Conservation (phyloP, 2,888 invertebrate species). For the Ectobius pallidus region DNA sequence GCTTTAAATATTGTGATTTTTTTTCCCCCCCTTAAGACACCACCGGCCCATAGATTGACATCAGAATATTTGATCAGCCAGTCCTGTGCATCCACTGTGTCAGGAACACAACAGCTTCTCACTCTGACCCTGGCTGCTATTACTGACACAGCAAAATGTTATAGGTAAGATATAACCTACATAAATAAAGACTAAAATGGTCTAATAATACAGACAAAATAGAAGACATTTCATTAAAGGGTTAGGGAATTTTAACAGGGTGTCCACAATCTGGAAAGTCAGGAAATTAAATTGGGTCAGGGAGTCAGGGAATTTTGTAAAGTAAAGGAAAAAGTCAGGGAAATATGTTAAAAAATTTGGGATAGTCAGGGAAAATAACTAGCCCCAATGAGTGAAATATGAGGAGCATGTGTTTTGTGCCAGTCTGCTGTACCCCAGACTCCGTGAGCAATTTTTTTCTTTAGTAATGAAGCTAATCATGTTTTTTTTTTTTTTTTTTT, state of each 20-base stretch:
- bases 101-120: constrained; percentile 61
- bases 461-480: too few relatives aligned
- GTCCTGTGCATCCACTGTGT: constrained; percentile 61
- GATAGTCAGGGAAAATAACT: too few relatives aligned
- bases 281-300: background rate
- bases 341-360: too few relatives aligned
- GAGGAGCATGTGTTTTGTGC: background rate
- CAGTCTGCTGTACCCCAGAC: background rate
- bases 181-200: background rate
- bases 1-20: background rate
- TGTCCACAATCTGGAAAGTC: too few relatives aligned
- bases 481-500: too few relatives aligned
- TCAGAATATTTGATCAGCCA: constrained; percentile 56
- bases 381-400: too few relatives aligned
- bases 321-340: too few relatives aligned
- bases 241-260: background rate
- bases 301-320: too few relatives aligned
- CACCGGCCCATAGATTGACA: background rate
- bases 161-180: constrained; percentile 43
- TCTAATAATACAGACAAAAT: background rate
- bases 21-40: background rate
- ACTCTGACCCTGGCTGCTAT: constrained; percentile 62
- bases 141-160: constrained; percentile 61
- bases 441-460: too few relatives aligned
- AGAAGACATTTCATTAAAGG: background rate